phyloP scores from a whole-genome alignment of 2,888 invertebrate species.

The Epinotia demarniana region DNA sequence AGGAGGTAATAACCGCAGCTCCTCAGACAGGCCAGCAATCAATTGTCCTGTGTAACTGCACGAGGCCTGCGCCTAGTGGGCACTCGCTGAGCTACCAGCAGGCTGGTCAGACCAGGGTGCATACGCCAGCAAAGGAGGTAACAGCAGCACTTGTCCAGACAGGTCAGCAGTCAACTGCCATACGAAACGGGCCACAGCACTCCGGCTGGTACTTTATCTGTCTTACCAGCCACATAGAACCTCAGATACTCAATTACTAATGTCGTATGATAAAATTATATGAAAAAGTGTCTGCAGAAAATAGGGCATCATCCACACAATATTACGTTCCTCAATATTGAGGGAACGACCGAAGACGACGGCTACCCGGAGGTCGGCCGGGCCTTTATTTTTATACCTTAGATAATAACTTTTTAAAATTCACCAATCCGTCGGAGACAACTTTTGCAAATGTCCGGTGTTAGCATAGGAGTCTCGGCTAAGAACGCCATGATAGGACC shows the following conservation, averaged over 20 bases:
- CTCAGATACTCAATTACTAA: neutral
- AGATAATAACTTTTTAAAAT: no score
- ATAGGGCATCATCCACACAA: neutral
- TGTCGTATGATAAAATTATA: no score
- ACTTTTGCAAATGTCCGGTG: no score
- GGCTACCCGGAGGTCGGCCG: no score
- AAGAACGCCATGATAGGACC: no score
- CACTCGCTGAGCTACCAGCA: conserved; percentile 87
- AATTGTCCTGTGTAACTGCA: neutral
- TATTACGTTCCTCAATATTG: neutral
- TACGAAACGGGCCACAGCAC: no score
- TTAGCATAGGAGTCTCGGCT: no score
- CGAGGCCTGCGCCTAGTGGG: conserved; percentile 66
- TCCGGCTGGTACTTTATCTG: no score
- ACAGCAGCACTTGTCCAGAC: neutral
- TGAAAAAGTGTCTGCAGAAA: neutral
- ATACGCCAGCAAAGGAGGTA: conserved; percentile 84
- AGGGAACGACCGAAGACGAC: neutral
- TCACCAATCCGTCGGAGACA: no score
- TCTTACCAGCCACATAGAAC: no score
- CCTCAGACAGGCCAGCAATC: neutral
- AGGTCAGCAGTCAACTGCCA: neutral
- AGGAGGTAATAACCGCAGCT: conserved; percentile 70
- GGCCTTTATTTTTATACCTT: no score
- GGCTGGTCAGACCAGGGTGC: conserved; percentile 80